These are phyloP conservation scores for Etheostoma nigrum DNA, from an alignment of 2,797 vertebrate genomes.

Conservation along the genomic window DNA sequence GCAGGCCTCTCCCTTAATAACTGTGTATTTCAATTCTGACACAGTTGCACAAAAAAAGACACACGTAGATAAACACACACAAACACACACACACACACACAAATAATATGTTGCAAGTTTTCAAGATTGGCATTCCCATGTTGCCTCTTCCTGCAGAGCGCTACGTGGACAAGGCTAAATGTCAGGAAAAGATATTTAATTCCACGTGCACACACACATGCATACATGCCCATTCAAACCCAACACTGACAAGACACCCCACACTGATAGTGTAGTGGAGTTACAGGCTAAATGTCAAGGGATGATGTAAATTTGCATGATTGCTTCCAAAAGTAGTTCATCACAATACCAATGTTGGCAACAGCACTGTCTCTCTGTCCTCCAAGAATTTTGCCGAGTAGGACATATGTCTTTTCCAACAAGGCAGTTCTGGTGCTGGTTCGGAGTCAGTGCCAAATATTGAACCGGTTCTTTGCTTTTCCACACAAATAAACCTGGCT, in stretches of 20 bases:
- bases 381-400: slow-evolving; percentile 39
- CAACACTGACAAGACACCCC: slow-evolving; percentile 46
- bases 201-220: slow-evolving; percentile 48
- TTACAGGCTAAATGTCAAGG: slow-evolving; percentile 82
- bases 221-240: slow-evolving; percentile 39
- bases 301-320: slow-evolving; percentile 81
- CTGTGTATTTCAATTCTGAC: slow-evolving; percentile 74
- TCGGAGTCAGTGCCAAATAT: no score
- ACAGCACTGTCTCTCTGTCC: slow-evolving; percentile 63
- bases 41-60: slow-evolving; percentile 59
- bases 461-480: no score
- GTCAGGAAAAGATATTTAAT: slow-evolving; percentile 78
- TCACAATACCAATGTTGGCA: slow-evolving; percentile 66
- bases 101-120: slow-evolving; percentile 66
- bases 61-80: slow-evolving; percentile 37
- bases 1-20: slow-evolving; percentile 83
- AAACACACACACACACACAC: slow-evolving; percentile 38
- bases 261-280: slow-evolving; percentile 67
- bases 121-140: slow-evolving; percentile 73
- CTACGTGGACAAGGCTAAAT: slow-evolving; percentile 78
- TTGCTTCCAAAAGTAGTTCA: slow-evolving; percentile 78
- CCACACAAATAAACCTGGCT: no score
- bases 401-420: no score
- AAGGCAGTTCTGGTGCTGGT: no score
- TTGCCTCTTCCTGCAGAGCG: slow-evolving; percentile 61